Evolutionary conservation across 2,888 invertebrate genomes (phyloP).

Genomic region (Caenorhabditis angaria): DNA sequence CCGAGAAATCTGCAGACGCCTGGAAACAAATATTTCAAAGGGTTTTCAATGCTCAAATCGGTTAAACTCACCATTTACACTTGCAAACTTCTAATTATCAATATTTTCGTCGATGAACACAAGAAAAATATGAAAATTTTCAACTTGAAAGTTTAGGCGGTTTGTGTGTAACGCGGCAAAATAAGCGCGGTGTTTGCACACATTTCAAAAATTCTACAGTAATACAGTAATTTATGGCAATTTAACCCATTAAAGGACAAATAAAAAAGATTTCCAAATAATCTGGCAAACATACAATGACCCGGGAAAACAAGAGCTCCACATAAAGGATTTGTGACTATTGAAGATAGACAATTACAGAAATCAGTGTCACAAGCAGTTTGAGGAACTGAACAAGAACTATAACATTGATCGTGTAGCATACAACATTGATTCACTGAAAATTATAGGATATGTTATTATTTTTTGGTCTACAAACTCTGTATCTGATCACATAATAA

Average conservation of each 20-base stretch:
- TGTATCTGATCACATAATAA: slow-evolving; percentile 41
- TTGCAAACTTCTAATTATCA: background rate
- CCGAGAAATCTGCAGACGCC: slow-evolving; percentile 13
- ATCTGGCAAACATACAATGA: slow-evolving; percentile 34
- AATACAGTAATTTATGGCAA: background rate
- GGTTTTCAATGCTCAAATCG: background rate
- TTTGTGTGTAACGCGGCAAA: background rate
- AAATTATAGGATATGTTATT: slow-evolving; percentile 11
- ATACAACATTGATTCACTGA: slow-evolving; percentile 52
- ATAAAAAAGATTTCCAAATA: slow-evolving; percentile 37
- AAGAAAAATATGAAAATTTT: background rate
- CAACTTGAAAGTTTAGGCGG: background rate
- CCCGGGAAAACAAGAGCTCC: slow-evolving; percentile 36
- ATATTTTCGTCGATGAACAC: background rate
- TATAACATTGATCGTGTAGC: slow-evolving; percentile 48
- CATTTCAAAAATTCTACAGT: background rate
- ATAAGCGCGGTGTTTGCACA: slow-evolving; percentile 1
- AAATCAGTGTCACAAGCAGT: slow-evolving; percentile 48
- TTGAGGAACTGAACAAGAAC: slow-evolving; percentile 45
- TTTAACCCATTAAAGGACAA: slow-evolving; percentile 39
- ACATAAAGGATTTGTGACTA: slow-evolving; percentile 43
- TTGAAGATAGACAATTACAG: slow-evolving; percentile 41
- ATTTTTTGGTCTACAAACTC: slow-evolving; percentile 12
- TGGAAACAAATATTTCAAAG: background rate
- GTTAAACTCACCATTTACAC: background rate